These are phyloP conservation scores for Drosophila baimaii DNA, from an alignment of 1,140 invertebrate species.

Conservation along the genomic window DNA sequence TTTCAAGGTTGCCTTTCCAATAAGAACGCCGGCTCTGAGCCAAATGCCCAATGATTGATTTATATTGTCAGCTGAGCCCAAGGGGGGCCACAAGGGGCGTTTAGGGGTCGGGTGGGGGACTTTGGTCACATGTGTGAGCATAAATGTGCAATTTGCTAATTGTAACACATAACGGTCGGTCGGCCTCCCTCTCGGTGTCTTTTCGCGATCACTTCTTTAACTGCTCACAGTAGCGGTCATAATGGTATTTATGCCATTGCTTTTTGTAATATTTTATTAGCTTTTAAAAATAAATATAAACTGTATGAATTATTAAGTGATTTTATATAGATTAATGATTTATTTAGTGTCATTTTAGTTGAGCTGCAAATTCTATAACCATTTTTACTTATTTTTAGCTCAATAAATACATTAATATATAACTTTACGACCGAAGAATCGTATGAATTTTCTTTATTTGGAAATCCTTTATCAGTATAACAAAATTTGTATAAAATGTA, in stretches of 20 bases:
- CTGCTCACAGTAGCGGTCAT: constrained; percentile 19
- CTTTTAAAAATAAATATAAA: not conserved
- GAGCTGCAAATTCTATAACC: no score
- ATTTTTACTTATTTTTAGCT: no score
- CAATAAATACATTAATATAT: no score
- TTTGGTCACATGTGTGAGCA: constrained; percentile 70
- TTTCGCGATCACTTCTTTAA: constrained; percentile 23
- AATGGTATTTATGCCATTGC: not conserved
- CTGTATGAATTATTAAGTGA: not conserved
- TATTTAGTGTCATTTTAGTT: not conserved
- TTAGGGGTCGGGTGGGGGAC: constrained; percentile 29
- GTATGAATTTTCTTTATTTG: no score
- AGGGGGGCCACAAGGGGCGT: constrained; percentile 3
- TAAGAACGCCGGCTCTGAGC: constrained; percentile 64
- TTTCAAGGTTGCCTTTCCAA: constrained; percentile 82
- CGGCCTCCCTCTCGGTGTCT: constrained; percentile 12
- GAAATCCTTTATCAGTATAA: no score
- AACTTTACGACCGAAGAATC: no score
- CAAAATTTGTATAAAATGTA: no score
- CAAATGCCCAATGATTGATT: constrained; percentile 76
- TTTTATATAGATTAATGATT: not conserved
- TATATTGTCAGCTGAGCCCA: constrained; percentile 70
- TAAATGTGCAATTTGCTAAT: constrained; percentile 83
- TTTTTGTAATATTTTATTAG: not conserved
- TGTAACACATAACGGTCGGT: constrained; percentile 77